Evolutionary conservation across 1,140 invertebrate species (phyloP).

Genomic region (Rhagoletis pomonella): DNA sequence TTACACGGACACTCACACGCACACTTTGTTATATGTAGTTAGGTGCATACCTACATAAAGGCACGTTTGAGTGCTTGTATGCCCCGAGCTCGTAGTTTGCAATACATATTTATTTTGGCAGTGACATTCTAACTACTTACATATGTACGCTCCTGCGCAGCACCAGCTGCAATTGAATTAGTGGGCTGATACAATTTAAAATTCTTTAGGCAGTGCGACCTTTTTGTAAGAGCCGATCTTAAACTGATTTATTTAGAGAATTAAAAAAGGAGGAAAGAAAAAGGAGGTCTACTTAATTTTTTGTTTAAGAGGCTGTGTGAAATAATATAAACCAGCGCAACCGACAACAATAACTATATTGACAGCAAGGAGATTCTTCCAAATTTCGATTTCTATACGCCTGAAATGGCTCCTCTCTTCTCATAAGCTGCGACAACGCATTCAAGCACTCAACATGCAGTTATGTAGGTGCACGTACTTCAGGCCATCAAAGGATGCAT

Average conservation of each 20-base stretch:
- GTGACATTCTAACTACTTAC: background rate
- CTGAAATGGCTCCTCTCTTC: background rate
- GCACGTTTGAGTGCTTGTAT: background rate
- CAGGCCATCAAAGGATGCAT: constrained; percentile 19
- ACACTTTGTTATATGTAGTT: no score
- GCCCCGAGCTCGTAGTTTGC: background rate
- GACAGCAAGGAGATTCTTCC: constrained; percentile 17
- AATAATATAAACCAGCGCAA: constrained; percentile 23
- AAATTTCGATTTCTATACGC: no score
- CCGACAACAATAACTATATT: constrained; percentile 30
- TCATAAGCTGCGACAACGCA: background rate
- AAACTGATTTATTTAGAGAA: background rate
- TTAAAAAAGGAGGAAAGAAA: background rate
- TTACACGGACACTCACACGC: background rate
- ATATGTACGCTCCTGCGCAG: background rate
- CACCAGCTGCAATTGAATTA: constrained; percentile 47
- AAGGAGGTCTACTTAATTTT: background rate
- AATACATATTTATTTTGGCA: background rate
- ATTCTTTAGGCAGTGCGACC: background rate
- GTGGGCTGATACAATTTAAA: constrained; percentile 10
- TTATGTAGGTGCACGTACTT: constrained; percentile 13
- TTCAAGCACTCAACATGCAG: constrained; percentile 9
- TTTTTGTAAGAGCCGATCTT: constrained; percentile 40
- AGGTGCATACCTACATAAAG: no score
- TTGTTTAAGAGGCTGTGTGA: background rate